Conservation (phyloP, 2,797 vertebrate genomes). For the Alcedo atthis region DNA sequence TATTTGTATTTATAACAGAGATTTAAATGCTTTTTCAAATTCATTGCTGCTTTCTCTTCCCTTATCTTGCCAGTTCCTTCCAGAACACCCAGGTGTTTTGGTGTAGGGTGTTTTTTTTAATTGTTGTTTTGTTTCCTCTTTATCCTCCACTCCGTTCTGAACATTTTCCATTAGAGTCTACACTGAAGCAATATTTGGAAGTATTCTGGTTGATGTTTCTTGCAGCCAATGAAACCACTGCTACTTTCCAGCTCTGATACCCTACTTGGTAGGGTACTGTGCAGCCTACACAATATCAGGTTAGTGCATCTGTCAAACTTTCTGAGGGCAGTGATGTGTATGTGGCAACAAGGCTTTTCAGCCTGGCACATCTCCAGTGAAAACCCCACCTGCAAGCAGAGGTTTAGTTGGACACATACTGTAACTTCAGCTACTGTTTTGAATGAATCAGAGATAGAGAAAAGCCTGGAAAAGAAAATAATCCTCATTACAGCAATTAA, state of each 20-base stretch:
- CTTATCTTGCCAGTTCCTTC: background rate
- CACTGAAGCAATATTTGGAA: background rate
- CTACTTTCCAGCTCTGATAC: background rate
- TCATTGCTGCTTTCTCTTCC: background rate
- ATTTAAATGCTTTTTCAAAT: background rate
- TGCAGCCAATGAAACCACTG: background rate
- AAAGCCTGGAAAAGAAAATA: background rate
- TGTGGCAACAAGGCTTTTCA: background rate
- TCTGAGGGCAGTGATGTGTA: background rate
- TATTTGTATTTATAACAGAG: background rate
- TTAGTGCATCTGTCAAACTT: background rate
- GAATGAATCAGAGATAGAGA: background rate
- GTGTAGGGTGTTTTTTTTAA: too few species aligned
- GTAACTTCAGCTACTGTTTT: background rate
- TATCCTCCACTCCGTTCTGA: background rate
- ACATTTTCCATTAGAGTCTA: background rate
- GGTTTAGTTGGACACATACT: background rate
- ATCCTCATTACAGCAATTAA: background rate
- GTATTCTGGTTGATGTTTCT: background rate
- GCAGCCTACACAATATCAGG: background rate
- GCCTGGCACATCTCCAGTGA: background rate
- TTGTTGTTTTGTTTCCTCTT: background rate
- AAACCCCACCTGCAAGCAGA: background rate
- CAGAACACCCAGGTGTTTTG: background rate
- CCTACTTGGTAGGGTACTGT: background rate